A percentile compares a stretch with the other conserved stretches of the same genome.
Conservation (phyloP, 2,888 invertebrate genomes). For the Drosophila flavopinicola region DNA sequence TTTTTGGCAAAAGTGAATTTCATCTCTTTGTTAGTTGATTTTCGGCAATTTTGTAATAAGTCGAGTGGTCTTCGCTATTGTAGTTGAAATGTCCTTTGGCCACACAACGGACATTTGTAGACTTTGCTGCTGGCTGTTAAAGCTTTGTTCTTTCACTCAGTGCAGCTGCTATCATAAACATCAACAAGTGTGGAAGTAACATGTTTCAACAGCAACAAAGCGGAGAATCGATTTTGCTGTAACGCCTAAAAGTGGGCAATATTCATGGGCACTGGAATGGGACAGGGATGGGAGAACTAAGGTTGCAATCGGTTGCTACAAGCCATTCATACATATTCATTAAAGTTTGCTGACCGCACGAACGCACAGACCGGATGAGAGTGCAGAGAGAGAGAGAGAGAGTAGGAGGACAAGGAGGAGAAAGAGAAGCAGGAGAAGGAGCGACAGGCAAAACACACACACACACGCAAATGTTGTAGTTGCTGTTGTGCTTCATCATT, state of each 20-base stretch:
- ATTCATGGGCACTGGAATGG: constrained; percentile 57
- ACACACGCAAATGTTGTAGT: constrained; percentile 36
- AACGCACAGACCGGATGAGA: constrained; percentile 33
- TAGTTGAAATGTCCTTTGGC: background rate
- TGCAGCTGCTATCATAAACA: constrained; percentile 51
- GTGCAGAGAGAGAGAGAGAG: background rate
- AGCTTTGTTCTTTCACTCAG: constrained; percentile 6
- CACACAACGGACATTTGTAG: background rate
- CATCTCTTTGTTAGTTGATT: background rate
- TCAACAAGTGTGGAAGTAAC: constrained; percentile 69
- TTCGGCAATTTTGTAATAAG: background rate
- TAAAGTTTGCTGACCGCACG: constrained; percentile 78
- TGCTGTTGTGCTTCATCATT: constrained; percentile 71
- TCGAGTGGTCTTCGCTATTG: background rate
- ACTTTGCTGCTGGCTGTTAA: constrained; percentile 7
- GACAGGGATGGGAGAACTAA: background rate
- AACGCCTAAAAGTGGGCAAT: constrained; percentile 51
- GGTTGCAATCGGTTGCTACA: constrained; percentile 61
- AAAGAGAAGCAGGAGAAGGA: background rate
- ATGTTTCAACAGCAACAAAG: constrained; percentile 29
- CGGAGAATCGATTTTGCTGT: constrained; percentile 48
- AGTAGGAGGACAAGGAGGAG: no score
- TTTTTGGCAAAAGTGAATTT: background rate
- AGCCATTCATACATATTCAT: constrained; percentile 78
- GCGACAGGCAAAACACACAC: constrained; percentile 26